Evolutionary conservation across 2,888 invertebrate species (phyloP).

Genomic region (Adineta ricciae): DNA sequence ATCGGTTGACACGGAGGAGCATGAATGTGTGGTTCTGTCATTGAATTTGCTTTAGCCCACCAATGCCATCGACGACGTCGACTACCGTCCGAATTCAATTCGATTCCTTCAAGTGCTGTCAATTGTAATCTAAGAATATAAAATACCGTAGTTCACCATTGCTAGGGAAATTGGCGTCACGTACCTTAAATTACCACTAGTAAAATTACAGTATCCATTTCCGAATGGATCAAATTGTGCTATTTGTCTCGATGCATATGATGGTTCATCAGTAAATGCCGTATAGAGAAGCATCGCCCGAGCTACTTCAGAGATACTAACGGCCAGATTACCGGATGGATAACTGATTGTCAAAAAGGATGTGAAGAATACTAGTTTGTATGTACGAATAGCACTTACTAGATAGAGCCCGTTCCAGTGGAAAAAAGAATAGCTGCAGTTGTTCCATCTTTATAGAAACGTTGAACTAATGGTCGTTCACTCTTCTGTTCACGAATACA

Average conservation of each 20-base stretch:
- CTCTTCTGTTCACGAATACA: neutral
- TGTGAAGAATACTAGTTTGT: too few relatives aligned
- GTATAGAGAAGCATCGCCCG: slow-evolving; percentile 38
- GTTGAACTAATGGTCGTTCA: slow-evolving; percentile 40
- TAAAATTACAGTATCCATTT: slow-evolving; percentile 41
- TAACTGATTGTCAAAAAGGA: too few relatives aligned
- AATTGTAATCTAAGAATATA: slow-evolving; percentile 43
- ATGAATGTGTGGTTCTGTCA: slow-evolving; percentile 40
- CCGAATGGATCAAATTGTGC: slow-evolving; percentile 45
- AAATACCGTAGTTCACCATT: too few relatives aligned
- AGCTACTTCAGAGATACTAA: slow-evolving; percentile 40
- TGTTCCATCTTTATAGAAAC: slow-evolving; percentile 42
- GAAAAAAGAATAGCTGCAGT: slow-evolving; percentile 13
- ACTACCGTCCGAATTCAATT: slow-evolving; percentile 41
- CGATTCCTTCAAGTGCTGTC: slow-evolving; percentile 45
- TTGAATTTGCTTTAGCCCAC: slow-evolving; percentile 39
- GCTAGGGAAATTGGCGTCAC: neutral
- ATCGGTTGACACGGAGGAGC: slow-evolving; percentile 50
- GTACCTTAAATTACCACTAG: slow-evolving; percentile 42
- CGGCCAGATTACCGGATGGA: slow-evolving; percentile 43
- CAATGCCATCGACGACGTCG: slow-evolving; percentile 44
- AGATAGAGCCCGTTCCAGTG: neutral
- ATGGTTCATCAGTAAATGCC: slow-evolving; percentile 36
- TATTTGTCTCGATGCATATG: slow-evolving; percentile 36
- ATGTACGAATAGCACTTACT: neutral